Evolutionary conservation across 2,113 vertebrate species (phyloP).

Genomic region (Syrmaticus mikado): DNA sequence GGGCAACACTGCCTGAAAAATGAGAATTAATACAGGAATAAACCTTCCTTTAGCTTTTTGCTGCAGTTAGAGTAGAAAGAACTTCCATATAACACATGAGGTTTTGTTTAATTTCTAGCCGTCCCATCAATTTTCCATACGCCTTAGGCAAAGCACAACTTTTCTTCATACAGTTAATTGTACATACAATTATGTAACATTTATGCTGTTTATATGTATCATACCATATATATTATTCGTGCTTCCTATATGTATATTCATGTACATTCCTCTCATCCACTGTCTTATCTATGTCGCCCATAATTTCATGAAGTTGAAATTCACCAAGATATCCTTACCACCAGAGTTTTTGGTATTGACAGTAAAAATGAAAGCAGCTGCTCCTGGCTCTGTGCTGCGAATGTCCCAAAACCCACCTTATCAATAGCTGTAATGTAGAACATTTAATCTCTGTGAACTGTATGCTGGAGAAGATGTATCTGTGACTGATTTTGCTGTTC

Average conservation of each 20-base stretch:
- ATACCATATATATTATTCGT: background rate
- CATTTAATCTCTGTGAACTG: background rate
- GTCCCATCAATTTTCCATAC: background rate
- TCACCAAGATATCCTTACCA: background rate
- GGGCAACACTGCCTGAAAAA: slow-evolving; percentile 12
- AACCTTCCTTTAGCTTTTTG: slow-evolving; percentile 20
- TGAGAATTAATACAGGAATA: slow-evolving; percentile 14
- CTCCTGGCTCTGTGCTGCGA: background rate
- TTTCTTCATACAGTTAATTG: background rate
- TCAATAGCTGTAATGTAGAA: background rate
- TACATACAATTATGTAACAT: background rate
- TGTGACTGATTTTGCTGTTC: background rate
- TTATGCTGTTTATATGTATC: background rate
- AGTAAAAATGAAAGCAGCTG: background rate
- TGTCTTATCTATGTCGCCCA: background rate
- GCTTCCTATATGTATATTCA: background rate
- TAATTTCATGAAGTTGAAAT: background rate
- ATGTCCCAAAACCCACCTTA: background rate
- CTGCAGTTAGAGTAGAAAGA: background rate
- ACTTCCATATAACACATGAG: background rate
- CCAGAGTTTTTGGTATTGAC: background rate
- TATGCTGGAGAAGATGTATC: background rate
- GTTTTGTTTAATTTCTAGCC: background rate
- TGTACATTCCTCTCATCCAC: background rate
- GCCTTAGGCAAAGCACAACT: background rate